phyloP scores from a whole-genome alignment of 2,888 invertebrate genomes.

The Orthosia incerta region DNA sequence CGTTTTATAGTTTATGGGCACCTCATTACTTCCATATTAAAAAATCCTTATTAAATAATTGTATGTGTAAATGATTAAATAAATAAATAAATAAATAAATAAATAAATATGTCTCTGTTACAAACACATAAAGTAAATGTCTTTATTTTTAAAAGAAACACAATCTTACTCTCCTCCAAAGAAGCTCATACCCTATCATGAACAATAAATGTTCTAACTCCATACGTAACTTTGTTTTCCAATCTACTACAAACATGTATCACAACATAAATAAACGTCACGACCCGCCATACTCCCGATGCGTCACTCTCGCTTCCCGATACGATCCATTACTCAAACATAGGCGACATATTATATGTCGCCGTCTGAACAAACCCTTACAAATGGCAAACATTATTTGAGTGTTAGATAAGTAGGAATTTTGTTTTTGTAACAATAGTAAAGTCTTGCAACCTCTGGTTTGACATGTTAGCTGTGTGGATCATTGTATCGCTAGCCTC shows the following conservation, averaged over 20 bases:
- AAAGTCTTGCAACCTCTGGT: slow-evolving; percentile 4
- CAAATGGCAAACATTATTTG: slow-evolving; percentile 45
- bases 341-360: no score
- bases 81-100: no score
- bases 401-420: slow-evolving; percentile 48
- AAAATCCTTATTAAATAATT: no score
- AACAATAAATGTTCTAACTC: slow-evolving; percentile 18
- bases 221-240: slow-evolving; percentile 18
- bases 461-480: background rate
- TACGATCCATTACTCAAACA: no score
- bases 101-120: no score
- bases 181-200: slow-evolving; percentile 21
- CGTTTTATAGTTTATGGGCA: no score
- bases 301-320: slow-evolving; percentile 29
- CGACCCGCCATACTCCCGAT: slow-evolving; percentile 25
- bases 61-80: no score
- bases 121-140: background rate
- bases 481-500: background rate
- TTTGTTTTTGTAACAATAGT: slow-evolving; percentile 48
- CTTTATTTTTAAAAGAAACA: background rate
- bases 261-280: slow-evolving; percentile 41
- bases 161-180: background rate
- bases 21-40: no score
- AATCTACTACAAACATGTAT: slow-evolving; percentile 3
- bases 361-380: no score